Evolutionary conservation across 2,113 vertebrate species (phyloP).

Genomic region (Corythornis madagascariensis): DNA sequence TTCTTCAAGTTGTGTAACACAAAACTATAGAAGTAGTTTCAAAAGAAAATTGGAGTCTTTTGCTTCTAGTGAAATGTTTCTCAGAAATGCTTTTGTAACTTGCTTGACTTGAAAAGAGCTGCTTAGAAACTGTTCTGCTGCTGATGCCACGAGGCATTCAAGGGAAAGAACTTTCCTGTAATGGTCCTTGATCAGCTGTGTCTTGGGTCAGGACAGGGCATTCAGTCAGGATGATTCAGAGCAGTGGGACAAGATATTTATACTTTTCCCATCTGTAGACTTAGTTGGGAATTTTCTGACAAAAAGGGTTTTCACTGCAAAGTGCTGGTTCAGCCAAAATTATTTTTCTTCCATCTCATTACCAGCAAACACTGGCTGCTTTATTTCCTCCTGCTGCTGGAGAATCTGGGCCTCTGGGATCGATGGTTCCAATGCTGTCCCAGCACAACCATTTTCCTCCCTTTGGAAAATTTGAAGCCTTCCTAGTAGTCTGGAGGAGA

Average conservation of each 20-base stretch:
- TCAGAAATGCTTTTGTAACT: neutral
- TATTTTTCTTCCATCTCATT: constrained; percentile 58
- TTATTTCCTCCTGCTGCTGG: constrained; percentile 53
- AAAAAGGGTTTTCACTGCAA: constrained; percentile 51
- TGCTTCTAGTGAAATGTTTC: neutral
- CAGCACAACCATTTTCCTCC: constrained; percentile 6
- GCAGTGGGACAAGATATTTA: neutral
- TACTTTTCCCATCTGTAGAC: neutral
- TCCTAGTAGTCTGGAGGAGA: constrained; percentile 44
- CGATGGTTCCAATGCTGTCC: constrained; percentile 43
- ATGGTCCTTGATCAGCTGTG: neutral
- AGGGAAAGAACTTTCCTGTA: neutral
- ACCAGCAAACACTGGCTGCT: constrained; percentile 49
- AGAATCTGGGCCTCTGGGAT: constrained; percentile 54
- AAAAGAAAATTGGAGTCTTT: neutral
- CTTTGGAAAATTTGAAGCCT: constrained; percentile 23
- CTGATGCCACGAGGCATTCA: neutral
- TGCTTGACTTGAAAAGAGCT: neutral
- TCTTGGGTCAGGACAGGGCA: neutral
- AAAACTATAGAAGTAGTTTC: neutral
- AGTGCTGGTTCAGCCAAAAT: constrained; percentile 49
- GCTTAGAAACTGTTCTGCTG: neutral
- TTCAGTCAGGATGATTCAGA: neutral
- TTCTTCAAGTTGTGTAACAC: neutral
- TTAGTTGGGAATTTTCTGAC: constrained; percentile 26